Evolutionary conservation across 2,113 vertebrate species (phyloP), one percentile per base, ranked within the genome.

Genomic region (Chionodraco myersi): DNA sequence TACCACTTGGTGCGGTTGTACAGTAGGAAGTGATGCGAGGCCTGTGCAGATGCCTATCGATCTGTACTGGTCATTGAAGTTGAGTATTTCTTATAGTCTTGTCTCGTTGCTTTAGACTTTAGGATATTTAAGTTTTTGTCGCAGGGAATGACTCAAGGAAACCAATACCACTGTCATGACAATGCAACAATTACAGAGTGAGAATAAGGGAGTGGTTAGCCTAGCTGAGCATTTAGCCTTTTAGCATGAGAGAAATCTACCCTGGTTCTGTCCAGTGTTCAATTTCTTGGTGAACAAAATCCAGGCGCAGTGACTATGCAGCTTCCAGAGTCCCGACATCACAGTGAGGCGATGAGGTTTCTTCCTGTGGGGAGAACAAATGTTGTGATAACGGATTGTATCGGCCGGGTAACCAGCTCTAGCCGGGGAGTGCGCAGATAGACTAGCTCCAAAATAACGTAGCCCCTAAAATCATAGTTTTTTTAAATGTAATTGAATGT

Each of bases 231-330:
- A 30, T 26, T 7, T 16, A 56, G 4, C 12, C 23, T 47, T 18
- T 30, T n/a, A 26, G 45, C 9, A 30, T 44, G 13, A 2, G n/a
- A 3, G 12, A 45, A 21, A 26, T 14, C 34, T 6, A n/a, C 8
- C 62, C 16, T 64, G 57, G 30, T n/a, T 63, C n/a, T 18, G 61
- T 57, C 23, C 61, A 75, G 57, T 65, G 61, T 48, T n/a, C 51
- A 56, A 23, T 64, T n/a, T 57, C 36, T 65, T 34, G 36, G 52
- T 61, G 48, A 65, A 65, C 61, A 65, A 45, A 30, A 47, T 11
- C 49, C 23, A 14, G 60, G 23, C 2, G 10, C 34, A 54, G 49
- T 45, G 49, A 63, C 30, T 21, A 3, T 21, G 70, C 18, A 52
- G 70, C 16, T 73, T 61, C 13, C 15, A 2, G 10, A 48, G 54